Base-by-base conservation (phyloP, 2,888 invertebrate species). In the Eueremaeus valkanovi region DNA sequence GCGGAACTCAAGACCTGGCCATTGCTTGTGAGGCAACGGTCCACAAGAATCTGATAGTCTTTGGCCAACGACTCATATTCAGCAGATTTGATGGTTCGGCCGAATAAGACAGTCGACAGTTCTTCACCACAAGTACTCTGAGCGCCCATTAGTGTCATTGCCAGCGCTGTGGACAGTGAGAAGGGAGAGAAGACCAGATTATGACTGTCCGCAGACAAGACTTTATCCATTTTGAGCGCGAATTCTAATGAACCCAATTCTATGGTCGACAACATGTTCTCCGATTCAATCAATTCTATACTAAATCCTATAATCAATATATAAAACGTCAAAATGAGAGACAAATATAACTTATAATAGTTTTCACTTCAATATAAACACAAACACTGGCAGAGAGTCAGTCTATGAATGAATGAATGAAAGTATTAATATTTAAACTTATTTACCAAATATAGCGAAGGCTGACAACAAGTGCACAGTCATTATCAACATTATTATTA, bases 131-230 rank as follows among this genome's bases (percentile, higher is more conserved):
- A 33, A 5, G 1, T 3, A 24, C 18, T 42, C 9, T 33, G 45
- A 21, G 70, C 40, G 16, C 75, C 75, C 33, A 42, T 13, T 9
- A 75, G 18, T 18, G 68, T 49, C 70, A 75, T 68, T 9, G 70
- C 36, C 36, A 75, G 33, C 11, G 75, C 75, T 3, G 70, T 42
- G 11, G 70, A 51, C 68, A 75, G n/a, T 31, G 75, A 75, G 21
- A 51, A 70, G 3, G 75, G 75, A 11, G 49, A 45, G 21, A 70
- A 40, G 3, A 75, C 70, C 0, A 75, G 9, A 70, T 70, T 75
- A 9, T 45, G 63, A 9, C 18, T 24, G 29, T 72, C 31, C 1
- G 31, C n/a, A n/a, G 73, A 73, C 33, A 51, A 33, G 13, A 16
- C 8, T 31, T 58, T 51, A 27, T 36, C 21, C 16, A 55, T 13